Base-by-base conservation (phyloP, 2,888 invertebrate species). In the Diaprepes abbreviatus region DNA sequence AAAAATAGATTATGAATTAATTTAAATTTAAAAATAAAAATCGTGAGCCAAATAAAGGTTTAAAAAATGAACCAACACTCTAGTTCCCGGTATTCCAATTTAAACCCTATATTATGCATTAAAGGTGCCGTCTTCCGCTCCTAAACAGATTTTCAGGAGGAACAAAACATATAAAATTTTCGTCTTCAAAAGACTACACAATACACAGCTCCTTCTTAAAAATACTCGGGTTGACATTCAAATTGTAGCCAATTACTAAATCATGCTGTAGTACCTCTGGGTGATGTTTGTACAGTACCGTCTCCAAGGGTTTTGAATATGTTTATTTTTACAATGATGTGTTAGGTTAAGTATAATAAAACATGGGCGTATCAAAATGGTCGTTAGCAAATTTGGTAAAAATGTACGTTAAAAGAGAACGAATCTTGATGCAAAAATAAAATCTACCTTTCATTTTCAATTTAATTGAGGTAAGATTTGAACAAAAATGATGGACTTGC, bases 201-300 rank as follows among this genome's bases (percentile, higher is more conserved):
- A n/a, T 19, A 43, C 21, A 21, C 21, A 21, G 21, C 21, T 7
- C 21, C 21, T 21, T n/a, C 35, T 54, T 54, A 17, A 54, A 54
- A n/a, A 33, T 10, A 57, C 38, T 12, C n/a, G 38, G 24, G 38
- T 36, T 57, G 55, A 38, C 55, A 57, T 19, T 19, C 55, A 38
- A 57, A 57, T n/a, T 57, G 55, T 57, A 38, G 55, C 55, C 55
- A 57, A 57, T 57, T 57, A 57, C 38, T 24, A 38, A 57, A 57
- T 57, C 55, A 36, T 21, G 45, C n/a, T 45, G 45, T 45, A 21
- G 45, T 21, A 21, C 45, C 45, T 45, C 19, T 45, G 21, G 21
- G n/a, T 45, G 45, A 10, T 45, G 45, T 45, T 45, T 45, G 21
- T 1, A 45, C 45, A 45, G 45, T 21, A 21, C 45, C 45, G 45